A percentile compares a stretch with the other conserved stretches of the same genome.
These are phyloP conservation scores for Cheilosia urbana DNA, from an alignment of 2,888 invertebrate species.

Conservation along the genomic window DNA sequence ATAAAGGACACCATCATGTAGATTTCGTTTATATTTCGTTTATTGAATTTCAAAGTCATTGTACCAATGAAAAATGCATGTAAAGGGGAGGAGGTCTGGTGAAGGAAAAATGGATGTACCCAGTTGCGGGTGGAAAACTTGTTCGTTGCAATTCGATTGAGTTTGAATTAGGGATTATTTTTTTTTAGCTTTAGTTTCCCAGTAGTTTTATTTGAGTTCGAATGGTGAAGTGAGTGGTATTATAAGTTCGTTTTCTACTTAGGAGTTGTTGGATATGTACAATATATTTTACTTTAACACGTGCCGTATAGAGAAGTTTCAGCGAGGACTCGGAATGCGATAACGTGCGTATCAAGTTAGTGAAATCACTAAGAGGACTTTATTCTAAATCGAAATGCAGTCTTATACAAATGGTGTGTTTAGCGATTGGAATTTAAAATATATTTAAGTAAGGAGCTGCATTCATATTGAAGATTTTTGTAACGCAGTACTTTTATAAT, in stretches of 20 bases:
- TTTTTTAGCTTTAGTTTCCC: neutral
- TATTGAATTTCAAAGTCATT: slow-evolving; percentile 68
- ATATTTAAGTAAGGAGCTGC: too few species aligned
- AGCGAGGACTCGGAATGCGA: neutral
- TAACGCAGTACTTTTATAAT: too few species aligned
- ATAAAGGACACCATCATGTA: slow-evolving; percentile 50
- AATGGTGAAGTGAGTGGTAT: neutral
- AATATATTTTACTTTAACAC: neutral
- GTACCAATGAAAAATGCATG: slow-evolving; percentile 8
- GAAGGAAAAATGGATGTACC: neutral
- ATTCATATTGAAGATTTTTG: too few species aligned
- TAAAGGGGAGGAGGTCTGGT: neutral
- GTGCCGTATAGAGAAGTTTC: neutral
- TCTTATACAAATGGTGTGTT: too few species aligned
- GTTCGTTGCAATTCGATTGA: slow-evolving; percentile 18
- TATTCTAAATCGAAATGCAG: too few species aligned
- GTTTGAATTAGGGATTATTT: slow-evolving; percentile 22
- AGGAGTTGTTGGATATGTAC: neutral
- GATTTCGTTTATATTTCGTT: slow-evolving; percentile 68
- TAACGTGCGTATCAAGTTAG: too few species aligned
- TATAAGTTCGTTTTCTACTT: neutral
- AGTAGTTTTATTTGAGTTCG: slow-evolving; percentile 21
- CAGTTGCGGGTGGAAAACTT: neutral
- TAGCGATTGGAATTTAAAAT: too few species aligned
- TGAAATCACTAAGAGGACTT: too few species aligned